Conservation (phyloP, 2,888 invertebrate genomes). For the Hypomecis punctinalis region DNA sequence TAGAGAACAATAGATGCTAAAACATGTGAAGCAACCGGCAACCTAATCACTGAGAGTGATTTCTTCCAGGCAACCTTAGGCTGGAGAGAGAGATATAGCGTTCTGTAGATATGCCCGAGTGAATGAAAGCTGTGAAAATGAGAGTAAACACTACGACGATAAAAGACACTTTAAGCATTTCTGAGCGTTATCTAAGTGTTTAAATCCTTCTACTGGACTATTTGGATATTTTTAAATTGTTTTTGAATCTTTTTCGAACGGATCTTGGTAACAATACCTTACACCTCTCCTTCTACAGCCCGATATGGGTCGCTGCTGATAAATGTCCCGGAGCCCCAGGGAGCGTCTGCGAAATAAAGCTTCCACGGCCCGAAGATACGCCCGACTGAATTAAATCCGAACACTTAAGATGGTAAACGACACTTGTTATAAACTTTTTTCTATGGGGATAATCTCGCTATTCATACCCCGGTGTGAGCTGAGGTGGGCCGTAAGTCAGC, state of each 20-base stretch:
- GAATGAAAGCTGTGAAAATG: too few species aligned
- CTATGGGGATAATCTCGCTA: conserved; percentile 42
- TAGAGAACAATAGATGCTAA: too few species aligned
- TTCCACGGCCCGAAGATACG: conserved; percentile 59
- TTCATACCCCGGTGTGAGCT: conserved; percentile 31
- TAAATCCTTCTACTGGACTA: too few species aligned
- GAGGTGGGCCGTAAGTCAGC: conserved; percentile 23
- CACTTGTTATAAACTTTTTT: conserved; percentile 46
- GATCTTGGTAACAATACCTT: conserved; percentile 1
- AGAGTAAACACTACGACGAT: too few species aligned
- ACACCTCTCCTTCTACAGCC: conserved; percentile 50
- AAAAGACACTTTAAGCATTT: too few species aligned
- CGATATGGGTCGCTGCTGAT: conserved; percentile 78
- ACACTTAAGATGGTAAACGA: conserved; percentile 53
- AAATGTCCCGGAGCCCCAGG: conserved; percentile 69
- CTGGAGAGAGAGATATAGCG: too few species aligned
- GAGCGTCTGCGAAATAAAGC: conserved; percentile 64
- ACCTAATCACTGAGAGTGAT: too few species aligned
- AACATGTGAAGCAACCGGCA: too few species aligned
- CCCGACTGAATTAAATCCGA: conserved; percentile 56
- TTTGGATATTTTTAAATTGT: too few species aligned
- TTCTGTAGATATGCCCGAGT: too few species aligned
- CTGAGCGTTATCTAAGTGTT: too few species aligned
- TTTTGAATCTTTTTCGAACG: not conserved
- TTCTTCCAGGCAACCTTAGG: too few species aligned